phyloP scores from a whole-genome alignment of 2,888 invertebrate species.

The Torymus aiolomorphi region DNA sequence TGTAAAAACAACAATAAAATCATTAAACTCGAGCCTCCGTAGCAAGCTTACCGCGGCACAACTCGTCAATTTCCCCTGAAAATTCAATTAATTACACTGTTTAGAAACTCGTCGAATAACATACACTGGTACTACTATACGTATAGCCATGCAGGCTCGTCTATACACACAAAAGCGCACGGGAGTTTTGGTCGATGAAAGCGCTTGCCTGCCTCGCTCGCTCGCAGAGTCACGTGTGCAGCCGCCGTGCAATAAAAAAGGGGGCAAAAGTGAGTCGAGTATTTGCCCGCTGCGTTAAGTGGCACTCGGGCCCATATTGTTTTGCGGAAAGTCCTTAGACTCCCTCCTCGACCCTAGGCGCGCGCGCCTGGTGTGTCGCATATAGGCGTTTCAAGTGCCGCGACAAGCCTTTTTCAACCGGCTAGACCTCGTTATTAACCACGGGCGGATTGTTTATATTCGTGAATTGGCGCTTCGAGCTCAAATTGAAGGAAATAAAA shows the following conservation, averaged over 20 bases:
- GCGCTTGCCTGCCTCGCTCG: no score
- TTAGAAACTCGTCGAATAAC: slow-evolving; percentile 30
- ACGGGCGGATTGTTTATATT: not conserved
- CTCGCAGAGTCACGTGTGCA: not conserved
- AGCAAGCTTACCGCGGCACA: not conserved
- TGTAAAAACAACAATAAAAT: no score
- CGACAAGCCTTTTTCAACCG: slow-evolving; percentile 7
- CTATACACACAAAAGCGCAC: not conserved
- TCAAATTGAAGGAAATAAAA: no score
- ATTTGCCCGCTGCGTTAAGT: slow-evolving; percentile 65
- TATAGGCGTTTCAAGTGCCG: slow-evolving; percentile 15
- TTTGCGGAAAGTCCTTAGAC: slow-evolving; percentile 58
- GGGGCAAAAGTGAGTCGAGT: slow-evolving; percentile 65
- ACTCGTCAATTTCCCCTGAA: not conserved
- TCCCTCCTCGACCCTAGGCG: not conserved
- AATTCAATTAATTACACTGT: slow-evolving; percentile 38
- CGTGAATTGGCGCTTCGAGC: no score
- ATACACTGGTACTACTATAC: no score
- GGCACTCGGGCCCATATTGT: slow-evolving; percentile 68
- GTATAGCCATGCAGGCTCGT: no score
- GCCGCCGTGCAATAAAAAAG: slow-evolving; percentile 26
- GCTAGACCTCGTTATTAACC: not conserved
- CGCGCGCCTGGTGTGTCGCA: not conserved
- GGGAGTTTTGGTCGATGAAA: no score
- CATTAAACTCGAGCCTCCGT: no score